Evolutionary conservation across 2,113 vertebrate species (phyloP).

Genomic region (Mesitornis unicolor): DNA sequence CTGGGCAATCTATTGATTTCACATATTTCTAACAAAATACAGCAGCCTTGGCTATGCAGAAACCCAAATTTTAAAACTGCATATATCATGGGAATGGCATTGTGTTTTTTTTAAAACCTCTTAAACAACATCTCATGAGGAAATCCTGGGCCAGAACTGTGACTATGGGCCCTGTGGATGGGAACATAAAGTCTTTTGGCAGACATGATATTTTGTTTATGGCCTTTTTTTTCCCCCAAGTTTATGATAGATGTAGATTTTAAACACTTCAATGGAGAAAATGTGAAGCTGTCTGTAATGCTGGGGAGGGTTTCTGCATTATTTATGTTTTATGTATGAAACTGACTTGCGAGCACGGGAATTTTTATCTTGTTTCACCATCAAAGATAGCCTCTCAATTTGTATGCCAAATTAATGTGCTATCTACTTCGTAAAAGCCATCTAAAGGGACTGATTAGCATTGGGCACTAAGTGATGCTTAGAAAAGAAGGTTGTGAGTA

Average conservation of each 20-base stretch:
- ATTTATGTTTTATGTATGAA: slow-evolving; percentile 67
- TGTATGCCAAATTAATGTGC: slow-evolving; percentile 66
- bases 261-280: slow-evolving; percentile 57
- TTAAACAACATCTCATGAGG: slow-evolving; percentile 70
- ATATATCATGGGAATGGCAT: slow-evolving; percentile 66
- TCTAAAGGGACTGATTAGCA: slow-evolving; percentile 55
- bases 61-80: slow-evolving; percentile 62
- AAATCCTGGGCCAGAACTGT: slow-evolving; percentile 56
- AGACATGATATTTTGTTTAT: slow-evolving; percentile 66
- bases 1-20: slow-evolving; percentile 71
- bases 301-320: slow-evolving; percentile 36
- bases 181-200: slow-evolving; percentile 50
- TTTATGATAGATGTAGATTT: slow-evolving; percentile 10
- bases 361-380: slow-evolving; percentile 52
- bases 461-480: slow-evolving; percentile 24
- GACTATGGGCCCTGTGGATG: slow-evolving; percentile 33
- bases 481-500: slow-evolving; percentile 29
- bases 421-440: slow-evolving; percentile 23
- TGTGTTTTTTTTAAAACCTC: slow-evolving; percentile 29
- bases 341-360: slow-evolving; percentile 54
- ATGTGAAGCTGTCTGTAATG: slow-evolving; percentile 26
- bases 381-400: slow-evolving; percentile 62
- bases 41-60: slow-evolving; percentile 58
- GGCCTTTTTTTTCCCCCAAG: neutral
- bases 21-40: slow-evolving; percentile 72